A percentile compares a stretch with the other conserved stretches of the same genome.
Conservation (phyloP, 2,888 invertebrate species). For the Amblyjoppa fuscipennis region DNA sequence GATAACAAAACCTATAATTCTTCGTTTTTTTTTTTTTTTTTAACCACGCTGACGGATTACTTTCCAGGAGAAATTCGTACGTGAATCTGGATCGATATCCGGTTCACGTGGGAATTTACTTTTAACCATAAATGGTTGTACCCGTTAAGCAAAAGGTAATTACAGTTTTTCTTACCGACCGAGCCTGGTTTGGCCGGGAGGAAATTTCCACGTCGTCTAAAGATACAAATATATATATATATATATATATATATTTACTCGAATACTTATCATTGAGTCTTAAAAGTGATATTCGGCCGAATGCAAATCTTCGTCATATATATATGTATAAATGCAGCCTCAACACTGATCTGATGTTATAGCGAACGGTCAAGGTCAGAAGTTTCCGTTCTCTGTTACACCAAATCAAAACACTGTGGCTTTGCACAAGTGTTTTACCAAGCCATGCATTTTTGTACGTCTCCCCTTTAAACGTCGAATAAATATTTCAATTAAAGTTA, state of each 20-base stretch:
- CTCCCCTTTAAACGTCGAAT: neutral
- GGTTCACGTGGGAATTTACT: neutral
- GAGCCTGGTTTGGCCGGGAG: neutral
- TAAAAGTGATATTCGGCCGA: too few relatives aligned
- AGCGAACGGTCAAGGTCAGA: constrained; percentile 8
- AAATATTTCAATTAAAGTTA: neutral
- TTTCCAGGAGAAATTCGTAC: neutral
- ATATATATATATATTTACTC: neutral
- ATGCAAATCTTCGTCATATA: too few relatives aligned
- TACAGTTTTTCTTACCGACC: neutral
- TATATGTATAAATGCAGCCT: neutral
- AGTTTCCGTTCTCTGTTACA: constrained; percentile 21
- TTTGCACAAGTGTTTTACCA: neutral
- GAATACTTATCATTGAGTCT: too few relatives aligned
- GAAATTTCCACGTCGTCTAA: neutral
- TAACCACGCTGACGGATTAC: neutral
- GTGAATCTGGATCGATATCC: neutral
- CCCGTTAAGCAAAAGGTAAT: neutral
- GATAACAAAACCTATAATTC: neutral
- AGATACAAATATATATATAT: neutral
- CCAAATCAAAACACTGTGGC: neutral
- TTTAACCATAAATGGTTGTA: neutral
- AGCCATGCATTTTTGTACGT: neutral
- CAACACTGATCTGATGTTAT: neutral
- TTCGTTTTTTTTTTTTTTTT: neutral